Base-by-base conservation (phyloP, 1,140 invertebrate species). In the Pinna nobilis region DNA sequence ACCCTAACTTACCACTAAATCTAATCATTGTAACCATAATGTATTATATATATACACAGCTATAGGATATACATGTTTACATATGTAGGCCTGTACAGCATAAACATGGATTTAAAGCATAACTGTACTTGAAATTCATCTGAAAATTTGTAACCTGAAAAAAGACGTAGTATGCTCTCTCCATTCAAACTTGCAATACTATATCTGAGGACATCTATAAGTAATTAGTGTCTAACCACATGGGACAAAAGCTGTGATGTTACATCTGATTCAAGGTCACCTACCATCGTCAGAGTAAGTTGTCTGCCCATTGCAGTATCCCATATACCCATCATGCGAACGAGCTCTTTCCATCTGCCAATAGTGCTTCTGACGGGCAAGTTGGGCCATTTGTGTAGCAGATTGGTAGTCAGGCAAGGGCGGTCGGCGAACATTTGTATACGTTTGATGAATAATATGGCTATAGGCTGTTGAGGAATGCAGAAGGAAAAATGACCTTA, bases 381-480 rank as follows among this genome's bases (percentile, higher is more conserved):
- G 69, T 41, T 84, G 79, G 30, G 84, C 84, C 84, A 85, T 84
- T 55, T 84, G 83, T n/a, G 85, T 84, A 32, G 86, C 86, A 55
- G 84, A 78, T 28, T 86, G 84, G 82, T 87, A 87, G 64, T 87
- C 86, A 67, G 86, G 86, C 28, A 86, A 75, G 25, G 84, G 84
- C 35, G 84, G 86, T 30, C 84, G 84, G 30, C 84, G 82, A 32
- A 78, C 77, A 53, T 79, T 77, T 50, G 79, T 82, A 74, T 84
- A 78, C 72, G 81, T 76, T 47, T 75, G 78, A 49, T 80, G 81
- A 69, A 80, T 81, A 79, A 76, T 82, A 47, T 83, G 77, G 78
- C 79, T 81, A 78, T 81, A 81, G 50, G 81, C 82, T 84, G 81
- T 77, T 35, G 72, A 79, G 67, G 69, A 76, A 57, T 60, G 76